These are phyloP conservation scores for Leptocoma aspasia DNA, from an alignment of 2,113 vertebrate genomes.

Conservation along the genomic window DNA sequence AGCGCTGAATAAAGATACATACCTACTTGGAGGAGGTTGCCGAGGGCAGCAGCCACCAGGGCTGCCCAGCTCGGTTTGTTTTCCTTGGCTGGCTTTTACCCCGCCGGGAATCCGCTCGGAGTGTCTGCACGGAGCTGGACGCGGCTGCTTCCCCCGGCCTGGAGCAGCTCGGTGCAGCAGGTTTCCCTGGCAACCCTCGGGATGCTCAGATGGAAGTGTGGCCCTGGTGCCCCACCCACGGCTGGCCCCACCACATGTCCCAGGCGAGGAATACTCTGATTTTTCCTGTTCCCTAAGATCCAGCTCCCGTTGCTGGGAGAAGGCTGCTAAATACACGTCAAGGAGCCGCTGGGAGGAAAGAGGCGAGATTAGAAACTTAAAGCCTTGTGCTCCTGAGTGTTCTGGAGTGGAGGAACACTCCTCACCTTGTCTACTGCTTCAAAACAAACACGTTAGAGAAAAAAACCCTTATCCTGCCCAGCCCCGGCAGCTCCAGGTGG, in stretches of 20 bases:
- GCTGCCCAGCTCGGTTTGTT: no score
- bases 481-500: not conserved
- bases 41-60: no score
- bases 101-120: no score
- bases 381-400: fast-evolving
- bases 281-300: not conserved
- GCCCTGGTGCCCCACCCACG: not conserved
- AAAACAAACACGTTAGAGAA: not conserved
- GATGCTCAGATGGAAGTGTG: fast-evolving
- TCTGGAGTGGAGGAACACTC: not conserved
- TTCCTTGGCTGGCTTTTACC: no score
- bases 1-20: no score
- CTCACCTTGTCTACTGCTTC: not conserved
- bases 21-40: no score
- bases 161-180: no score
- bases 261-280: not conserved
- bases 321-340: not conserved
- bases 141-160: no score
- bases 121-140: no score
- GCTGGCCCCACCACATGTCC: fast-evolving
- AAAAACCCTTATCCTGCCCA: not conserved
- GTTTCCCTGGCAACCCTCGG: not conserved
- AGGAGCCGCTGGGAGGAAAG: not conserved
- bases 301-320: not conserved
- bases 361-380: not conserved